phyloP scores from a whole-genome alignment of 2,797 vertebrate species.

The Urophycis tenuis region DNA sequence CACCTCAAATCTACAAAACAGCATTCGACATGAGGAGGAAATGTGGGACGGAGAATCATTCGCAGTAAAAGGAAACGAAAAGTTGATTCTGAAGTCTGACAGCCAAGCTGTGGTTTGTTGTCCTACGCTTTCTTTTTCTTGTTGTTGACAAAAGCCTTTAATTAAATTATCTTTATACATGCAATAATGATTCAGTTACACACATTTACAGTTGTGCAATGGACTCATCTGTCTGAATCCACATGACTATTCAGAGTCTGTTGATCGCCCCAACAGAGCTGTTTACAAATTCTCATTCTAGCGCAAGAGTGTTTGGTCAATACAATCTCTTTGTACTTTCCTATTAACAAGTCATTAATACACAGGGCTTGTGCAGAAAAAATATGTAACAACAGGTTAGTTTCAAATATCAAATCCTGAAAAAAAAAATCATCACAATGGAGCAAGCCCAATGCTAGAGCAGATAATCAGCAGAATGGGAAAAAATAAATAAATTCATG shows the following conservation, averaged over 20 bases:
- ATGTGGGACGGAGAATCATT: constrained; percentile 39
- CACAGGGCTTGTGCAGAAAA: constrained; percentile 54
- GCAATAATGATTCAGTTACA: constrained; percentile 57
- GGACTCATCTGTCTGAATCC: constrained; percentile 49
- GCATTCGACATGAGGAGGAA: constrained; percentile 35
- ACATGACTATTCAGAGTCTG: constrained; percentile 40
- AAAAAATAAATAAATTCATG: constrained; percentile 48
- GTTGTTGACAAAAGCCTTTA: constrained; percentile 40
- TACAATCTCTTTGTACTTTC: constrained; percentile 51
- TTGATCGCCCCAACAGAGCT: constrained; percentile 54
- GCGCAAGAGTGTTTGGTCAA: constrained; percentile 49
- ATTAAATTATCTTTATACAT: constrained; percentile 52
- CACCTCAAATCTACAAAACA: constrained; percentile 31
- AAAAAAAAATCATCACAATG: constrained; percentile 58
- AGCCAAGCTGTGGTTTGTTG: constrained; percentile 35
- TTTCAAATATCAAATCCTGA: neutral
- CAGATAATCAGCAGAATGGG: constrained; percentile 46
- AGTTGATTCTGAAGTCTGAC: constrained; percentile 42
- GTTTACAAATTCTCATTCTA: too few relatives aligned
- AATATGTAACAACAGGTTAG: constrained; percentile 17
- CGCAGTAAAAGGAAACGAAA: constrained; percentile 35
- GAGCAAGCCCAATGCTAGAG: constrained; percentile 63
- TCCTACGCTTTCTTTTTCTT: constrained; percentile 31
- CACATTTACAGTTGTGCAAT: constrained; percentile 51
- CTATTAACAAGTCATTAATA: constrained; percentile 43